Percentiles rank a stretch among this genome's conserved stretches.
Evolutionary conservation across 2,797 vertebrate genomes (phyloP).

Genomic region (Lutra lutra): DNA sequence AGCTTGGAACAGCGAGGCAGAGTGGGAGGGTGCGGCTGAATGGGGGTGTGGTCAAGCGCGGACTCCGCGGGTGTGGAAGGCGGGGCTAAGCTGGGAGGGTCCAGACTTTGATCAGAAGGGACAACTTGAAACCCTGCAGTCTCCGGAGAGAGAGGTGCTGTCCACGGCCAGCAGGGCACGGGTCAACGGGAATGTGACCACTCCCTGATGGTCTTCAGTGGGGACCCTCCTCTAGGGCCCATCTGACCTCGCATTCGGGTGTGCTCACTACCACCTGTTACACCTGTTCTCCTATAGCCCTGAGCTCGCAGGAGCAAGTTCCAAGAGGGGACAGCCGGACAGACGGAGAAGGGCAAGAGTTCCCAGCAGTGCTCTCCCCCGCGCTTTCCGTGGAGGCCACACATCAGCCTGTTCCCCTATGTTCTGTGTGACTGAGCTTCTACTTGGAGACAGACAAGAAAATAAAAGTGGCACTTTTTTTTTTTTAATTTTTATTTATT

Average conservation of each 20-base stretch:
- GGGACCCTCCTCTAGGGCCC: neutral
- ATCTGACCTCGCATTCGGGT: neutral
- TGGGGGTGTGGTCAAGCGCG: neutral
- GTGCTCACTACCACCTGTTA: neutral
- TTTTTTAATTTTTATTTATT: constrained; percentile 32
- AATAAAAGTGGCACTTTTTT: constrained; percentile 58
- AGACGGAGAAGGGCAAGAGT: neutral
- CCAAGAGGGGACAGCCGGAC: neutral
- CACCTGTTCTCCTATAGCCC: neutral
- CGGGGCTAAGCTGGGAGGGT: fast-evolving
- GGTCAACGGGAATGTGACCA: neutral
- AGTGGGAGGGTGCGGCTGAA: neutral
- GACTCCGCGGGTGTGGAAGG: neutral
- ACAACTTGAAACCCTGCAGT: neutral
- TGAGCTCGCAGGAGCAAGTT: fast-evolving
- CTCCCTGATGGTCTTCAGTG: neutral
- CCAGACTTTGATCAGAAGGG: neutral
- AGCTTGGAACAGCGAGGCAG: neutral
- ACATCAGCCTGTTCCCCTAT: neutral
- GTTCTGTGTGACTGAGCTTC: constrained; percentile 28
- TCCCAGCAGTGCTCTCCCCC: neutral
- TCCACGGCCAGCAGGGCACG: fast-evolving
- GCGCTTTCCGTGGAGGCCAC: neutral
- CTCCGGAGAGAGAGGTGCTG: neutral
- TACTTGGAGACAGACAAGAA: constrained; percentile 62